Conservation (phyloP, 2,113 vertebrate species). For the Coreoperca whiteheadi region DNA sequence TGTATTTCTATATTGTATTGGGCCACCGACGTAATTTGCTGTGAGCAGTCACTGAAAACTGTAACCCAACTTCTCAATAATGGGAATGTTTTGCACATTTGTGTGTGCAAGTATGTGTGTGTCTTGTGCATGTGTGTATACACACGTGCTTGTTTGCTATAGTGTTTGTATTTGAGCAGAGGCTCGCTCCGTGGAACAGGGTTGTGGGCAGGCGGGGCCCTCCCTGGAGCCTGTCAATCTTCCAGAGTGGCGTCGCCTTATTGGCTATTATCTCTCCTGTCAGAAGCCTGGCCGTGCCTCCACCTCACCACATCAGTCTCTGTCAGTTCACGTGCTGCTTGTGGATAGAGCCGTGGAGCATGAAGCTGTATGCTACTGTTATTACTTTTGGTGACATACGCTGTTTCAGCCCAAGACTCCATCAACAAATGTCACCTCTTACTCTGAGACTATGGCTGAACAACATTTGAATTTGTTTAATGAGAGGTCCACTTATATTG, state of each 20-base stretch:
- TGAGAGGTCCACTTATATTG: not conserved
- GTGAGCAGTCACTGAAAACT: not conserved
- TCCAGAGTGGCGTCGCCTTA: constrained; percentile 90
- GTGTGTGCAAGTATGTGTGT: not conserved
- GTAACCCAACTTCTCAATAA: not conserved
- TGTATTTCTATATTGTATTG: not conserved
- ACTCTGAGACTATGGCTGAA: not conserved
- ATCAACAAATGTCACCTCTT: constrained; percentile 32
- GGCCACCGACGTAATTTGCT: not conserved
- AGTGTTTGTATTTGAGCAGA: constrained; percentile 67
- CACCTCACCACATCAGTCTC: constrained; percentile 79
- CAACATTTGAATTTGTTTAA: not conserved
- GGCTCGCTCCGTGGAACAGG: constrained; percentile 84
- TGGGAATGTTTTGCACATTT: not conserved
- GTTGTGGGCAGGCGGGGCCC: constrained; percentile 75
- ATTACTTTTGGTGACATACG: constrained; percentile 43
- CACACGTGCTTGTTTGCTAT: not conserved
- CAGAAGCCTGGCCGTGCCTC: constrained; percentile 86
- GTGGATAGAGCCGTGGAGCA: constrained; percentile 57
- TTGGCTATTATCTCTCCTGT: constrained; percentile 96
- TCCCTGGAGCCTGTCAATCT: constrained; percentile 92
- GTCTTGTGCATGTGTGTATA: not conserved
- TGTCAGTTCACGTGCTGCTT: constrained; percentile 67
- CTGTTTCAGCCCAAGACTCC: constrained; percentile 16
- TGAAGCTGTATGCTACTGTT: constrained; percentile 50